These are phyloP conservation scores for Cactoblastis cactorum DNA, from an alignment of 2,888 invertebrate genomes.

Conservation along the genomic window DNA sequence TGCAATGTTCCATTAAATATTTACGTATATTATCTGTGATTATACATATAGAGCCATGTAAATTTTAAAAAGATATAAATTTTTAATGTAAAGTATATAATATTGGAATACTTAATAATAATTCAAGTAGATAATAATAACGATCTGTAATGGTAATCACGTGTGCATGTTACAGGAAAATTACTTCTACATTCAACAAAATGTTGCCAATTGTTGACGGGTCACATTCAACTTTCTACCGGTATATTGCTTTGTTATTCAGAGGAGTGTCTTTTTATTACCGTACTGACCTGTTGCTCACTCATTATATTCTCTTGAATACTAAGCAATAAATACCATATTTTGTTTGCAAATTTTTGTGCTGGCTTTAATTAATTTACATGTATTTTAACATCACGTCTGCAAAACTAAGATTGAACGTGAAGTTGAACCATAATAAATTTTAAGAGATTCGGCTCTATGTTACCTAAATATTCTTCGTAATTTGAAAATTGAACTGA, in stretches of 20 bases:
- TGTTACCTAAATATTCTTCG: neutral
- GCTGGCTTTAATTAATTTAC: neutral
- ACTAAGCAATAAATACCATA: neutral
- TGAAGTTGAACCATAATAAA: neutral
- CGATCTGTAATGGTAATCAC: no score
- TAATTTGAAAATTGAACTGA: no score
- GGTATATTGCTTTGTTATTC: neutral
- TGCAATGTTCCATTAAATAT: no score
- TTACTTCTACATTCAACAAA: neutral
- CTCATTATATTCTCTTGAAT: neutral
- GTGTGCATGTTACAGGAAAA: no score
- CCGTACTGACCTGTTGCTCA: neutral
- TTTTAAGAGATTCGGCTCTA: neutral
- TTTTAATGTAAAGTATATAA: no score
- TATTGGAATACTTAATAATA: no score
- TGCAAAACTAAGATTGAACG: neutral
- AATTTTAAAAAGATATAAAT: no score
- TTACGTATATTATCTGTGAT: no score
- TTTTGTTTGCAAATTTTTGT: neutral
- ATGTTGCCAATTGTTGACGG: neutral
- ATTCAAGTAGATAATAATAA: no score
- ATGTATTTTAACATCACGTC: neutral
- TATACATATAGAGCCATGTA: no score
- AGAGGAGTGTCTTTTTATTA: neutral
- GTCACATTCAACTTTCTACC: neutral